Percentiles rank a stretch among this genome's conserved stretches.
These are phyloP conservation scores for Lordiphosa mommai DNA, from an alignment of 1,140 invertebrate species.

Conservation along the genomic window DNA sequence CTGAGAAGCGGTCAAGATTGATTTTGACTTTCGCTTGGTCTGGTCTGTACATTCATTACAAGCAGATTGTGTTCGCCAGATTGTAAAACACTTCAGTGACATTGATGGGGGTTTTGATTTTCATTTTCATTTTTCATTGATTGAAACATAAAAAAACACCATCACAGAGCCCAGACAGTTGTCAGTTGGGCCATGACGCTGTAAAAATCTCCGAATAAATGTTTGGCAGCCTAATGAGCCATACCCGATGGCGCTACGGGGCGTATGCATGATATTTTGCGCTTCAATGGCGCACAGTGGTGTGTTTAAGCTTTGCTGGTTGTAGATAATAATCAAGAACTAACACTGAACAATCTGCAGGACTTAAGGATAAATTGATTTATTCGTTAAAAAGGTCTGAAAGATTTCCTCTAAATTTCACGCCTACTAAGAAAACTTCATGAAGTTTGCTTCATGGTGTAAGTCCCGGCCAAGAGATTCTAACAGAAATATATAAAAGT, in stretches of 20 bases:
- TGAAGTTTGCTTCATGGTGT: too few species aligned
- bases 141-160: constrained; percentile 62
- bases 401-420: too few species aligned
- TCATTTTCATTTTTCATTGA: constrained; percentile 71
- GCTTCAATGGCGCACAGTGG: constrained; percentile 31
- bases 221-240: constrained; percentile 59
- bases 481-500: too few species aligned
- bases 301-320: not conserved
- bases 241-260: constrained; percentile 47
- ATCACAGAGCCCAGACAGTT: constrained; percentile 2
- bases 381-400: too few species aligned
- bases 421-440: too few species aligned
- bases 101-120: constrained; percentile 73
- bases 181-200: constrained; percentile 6
- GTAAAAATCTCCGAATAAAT: constrained; percentile 25
- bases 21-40: constrained; percentile 48
- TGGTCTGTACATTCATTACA: constrained; percentile 22
- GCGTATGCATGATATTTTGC: constrained; percentile 73
- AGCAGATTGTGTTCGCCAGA: constrained; percentile 63
- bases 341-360: too few species aligned
- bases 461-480: too few species aligned
- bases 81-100: constrained; percentile 65
- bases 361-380: too few species aligned
- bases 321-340: too few species aligned
- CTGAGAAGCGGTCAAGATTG: constrained; percentile 51